phyloP scores from a whole-genome alignment of 2,888 invertebrate genomes.

The Tenthredo scrophulariae region DNA sequence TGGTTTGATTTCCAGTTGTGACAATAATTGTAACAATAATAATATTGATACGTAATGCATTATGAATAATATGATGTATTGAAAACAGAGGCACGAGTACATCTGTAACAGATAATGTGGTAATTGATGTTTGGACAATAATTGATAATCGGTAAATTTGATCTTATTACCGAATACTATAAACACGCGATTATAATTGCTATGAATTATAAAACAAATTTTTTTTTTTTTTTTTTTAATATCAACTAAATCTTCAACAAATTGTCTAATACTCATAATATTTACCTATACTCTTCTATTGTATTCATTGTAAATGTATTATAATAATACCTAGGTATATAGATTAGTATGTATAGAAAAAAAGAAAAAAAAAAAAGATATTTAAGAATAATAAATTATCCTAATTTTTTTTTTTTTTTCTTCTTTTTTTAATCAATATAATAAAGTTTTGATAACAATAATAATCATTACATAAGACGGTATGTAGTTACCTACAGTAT shows the following conservation, averaged over 20 bases:
- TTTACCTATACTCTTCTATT: constrained; percentile 50
- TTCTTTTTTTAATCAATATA: constrained; percentile 33
- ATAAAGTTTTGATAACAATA: constrained; percentile 55
- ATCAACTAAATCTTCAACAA: constrained; percentile 50
- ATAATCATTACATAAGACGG: constrained; percentile 51
- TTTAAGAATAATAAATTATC: constrained; percentile 55
- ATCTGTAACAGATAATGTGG: constrained; percentile 38
- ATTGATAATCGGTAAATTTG: constrained; percentile 11
- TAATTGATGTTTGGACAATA: constrained; percentile 28
- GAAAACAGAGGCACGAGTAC: constrained; percentile 18
- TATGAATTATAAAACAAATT: constrained; percentile 39
- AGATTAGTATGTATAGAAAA: constrained; percentile 30
- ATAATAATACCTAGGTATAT: constrained; percentile 5
- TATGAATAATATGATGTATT: constrained; percentile 39
- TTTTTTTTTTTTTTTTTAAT: not conserved
- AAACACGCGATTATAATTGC: constrained; percentile 11
- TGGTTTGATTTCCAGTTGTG: not conserved
- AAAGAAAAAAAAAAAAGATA: constrained; percentile 29
- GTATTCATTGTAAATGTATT: constrained; percentile 37
- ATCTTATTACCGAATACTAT: not conserved
- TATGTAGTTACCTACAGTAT: constrained; percentile 15
- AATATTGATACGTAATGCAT: constrained; percentile 4
- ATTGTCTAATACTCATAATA: constrained; percentile 48
- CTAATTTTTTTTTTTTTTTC: constrained; percentile 26
- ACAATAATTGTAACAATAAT: not conserved